Evolutionary conservation across 2,797 vertebrate genomes (phyloP).

Genomic region (Natrix natrix): DNA sequence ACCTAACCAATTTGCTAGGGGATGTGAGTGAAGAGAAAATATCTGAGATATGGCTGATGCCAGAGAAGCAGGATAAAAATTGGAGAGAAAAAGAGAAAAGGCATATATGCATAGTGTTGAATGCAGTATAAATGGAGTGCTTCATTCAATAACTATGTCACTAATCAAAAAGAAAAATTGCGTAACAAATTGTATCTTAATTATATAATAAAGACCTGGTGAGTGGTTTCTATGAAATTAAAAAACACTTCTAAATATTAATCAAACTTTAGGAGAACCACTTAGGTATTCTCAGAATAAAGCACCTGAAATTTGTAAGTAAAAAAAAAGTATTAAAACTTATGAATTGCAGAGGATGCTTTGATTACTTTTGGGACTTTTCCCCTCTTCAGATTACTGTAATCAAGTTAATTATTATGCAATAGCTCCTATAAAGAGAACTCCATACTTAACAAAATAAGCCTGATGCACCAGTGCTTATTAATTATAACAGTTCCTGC

Average conservation of each 20-base stretch:
- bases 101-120: neutral
- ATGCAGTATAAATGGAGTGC: neutral
- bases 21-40: neutral
- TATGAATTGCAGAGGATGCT: slow-evolving; percentile 45
- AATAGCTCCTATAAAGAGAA: slow-evolving; percentile 51
- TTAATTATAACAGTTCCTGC: slow-evolving; percentile 25
- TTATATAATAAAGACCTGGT: slow-evolving; percentile 68
- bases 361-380: slow-evolving; percentile 64
- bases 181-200: slow-evolving; percentile 8
- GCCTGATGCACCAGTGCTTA: slow-evolving; percentile 16
- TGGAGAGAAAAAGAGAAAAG: neutral
- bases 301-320: slow-evolving; percentile 64
- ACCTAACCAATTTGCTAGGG: neutral
- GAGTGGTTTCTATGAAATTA: slow-evolving; percentile 62
- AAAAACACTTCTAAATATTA: slow-evolving; percentile 58
- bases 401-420: slow-evolving; percentile 69
- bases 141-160: slow-evolving; percentile 54
- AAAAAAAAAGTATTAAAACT: slow-evolving; percentile 52
- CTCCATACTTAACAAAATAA: slow-evolving; percentile 53
- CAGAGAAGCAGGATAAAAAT: neutral
- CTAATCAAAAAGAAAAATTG: slow-evolving; percentile 65
- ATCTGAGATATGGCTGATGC: neutral
- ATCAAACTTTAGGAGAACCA: slow-evolving; percentile 67
- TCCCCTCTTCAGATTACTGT: slow-evolving; percentile 57
- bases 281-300: slow-evolving; percentile 52